Evolutionary conservation across 2,113 vertebrate genomes (phyloP), one percentile per base, ranked within the genome.

Genomic region (Serinus canaria): DNA sequence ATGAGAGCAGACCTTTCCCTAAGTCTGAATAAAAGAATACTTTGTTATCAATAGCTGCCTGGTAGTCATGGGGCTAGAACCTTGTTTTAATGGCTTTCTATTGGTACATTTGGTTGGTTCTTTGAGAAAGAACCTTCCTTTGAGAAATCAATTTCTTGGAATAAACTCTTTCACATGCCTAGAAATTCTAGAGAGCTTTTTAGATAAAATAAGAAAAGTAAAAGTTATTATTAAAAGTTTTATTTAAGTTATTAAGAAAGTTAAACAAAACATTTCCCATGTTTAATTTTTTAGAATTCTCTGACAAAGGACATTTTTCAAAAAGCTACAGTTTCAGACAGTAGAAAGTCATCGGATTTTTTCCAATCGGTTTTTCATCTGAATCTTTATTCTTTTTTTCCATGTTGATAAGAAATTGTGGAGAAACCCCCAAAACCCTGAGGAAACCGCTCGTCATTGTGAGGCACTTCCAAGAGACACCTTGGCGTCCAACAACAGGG

Each of bases 321-420:
- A 74, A 85, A 58, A 16, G 3, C 9, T n/a, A 10, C 4, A 0
- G 2, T 67, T 55, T 89, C 60, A 44, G 39, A 60, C 39, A 7
- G 30, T 59, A 88, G 35, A 52, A 92, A 46, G 17, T 21, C 0
- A 1, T 27, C 0, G 0, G 3, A 0, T 7, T 23, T 92, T 90
- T 78, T 50, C 13, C 64, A 49, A 9, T 47, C 47, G 20, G 9
- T 10, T 64, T 90, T 90, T 83, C 30, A 37, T 46, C 24, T 33
- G 23, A 37, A 41, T 60, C 13, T 41, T 77, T 67, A 11, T 47
- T 80, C 7, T 22, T 63, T 84, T 84, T 80, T 78, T 17, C 22
- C 1, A 1, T 37, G 4, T n/a, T 39, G 39, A 4, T 44, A 53
- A 60, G 62, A 69, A 82, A 47, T 68, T 56, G 31, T 1, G 0